A percentile compares a stretch with the other conserved stretches of the same genome.
Conservation (phyloP, 2,888 invertebrate genomes). For the Erpobdella octoculata region DNA sequence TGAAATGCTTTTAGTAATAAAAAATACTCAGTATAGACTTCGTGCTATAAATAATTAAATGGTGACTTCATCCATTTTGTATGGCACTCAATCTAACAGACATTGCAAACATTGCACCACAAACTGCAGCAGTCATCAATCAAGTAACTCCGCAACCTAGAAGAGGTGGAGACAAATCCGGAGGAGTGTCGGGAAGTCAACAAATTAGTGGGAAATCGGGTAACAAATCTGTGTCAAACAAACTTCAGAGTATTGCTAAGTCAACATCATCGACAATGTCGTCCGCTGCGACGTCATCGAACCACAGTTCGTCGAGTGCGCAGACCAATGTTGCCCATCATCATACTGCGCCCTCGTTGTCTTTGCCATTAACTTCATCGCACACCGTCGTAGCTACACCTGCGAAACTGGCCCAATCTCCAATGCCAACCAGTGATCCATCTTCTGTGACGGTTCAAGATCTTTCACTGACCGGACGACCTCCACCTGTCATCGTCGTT, state of each 20-base stretch:
- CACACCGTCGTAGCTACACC: background rate
- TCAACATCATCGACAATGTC: background rate
- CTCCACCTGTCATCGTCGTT: conserved; percentile 12
- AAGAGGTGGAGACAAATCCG: conserved; percentile 2
- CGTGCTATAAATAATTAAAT: no score
- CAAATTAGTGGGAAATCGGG: background rate
- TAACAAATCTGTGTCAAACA: conserved; percentile 14
- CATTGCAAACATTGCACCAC: conserved; percentile 35
- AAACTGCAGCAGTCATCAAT: conserved; percentile 19
- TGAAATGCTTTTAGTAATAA: no score
- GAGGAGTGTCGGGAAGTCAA: background rate
- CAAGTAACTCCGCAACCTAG: conserved; percentile 11
- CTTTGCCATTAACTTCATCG: background rate
- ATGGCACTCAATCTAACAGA: conserved; percentile 28
- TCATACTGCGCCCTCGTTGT: background rate
- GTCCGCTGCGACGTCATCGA: background rate
- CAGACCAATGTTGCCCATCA: background rate
- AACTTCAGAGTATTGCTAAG: conserved; percentile 23
- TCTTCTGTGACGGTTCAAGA: background rate
- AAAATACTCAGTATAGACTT: no score
- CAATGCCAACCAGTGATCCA: background rate
- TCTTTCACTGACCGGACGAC: background rate
- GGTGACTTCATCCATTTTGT: no score
- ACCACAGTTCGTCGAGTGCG: background rate
- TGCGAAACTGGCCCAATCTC: background rate